Conservation (phyloP, 2,113 vertebrate genomes). For the Urocitellus parryii region DNA sequence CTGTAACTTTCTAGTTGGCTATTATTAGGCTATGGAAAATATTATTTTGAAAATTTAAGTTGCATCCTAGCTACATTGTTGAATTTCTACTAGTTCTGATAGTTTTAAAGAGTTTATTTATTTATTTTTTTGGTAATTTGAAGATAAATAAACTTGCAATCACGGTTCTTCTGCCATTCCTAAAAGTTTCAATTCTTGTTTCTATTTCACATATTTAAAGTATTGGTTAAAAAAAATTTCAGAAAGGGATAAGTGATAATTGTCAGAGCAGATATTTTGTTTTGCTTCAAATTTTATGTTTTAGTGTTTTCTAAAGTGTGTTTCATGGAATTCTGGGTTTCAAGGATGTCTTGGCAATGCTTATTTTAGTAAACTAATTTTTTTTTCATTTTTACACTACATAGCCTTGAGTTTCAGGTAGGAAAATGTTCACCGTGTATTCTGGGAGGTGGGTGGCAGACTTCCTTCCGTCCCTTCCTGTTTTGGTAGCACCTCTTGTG, state of each 20-base stretch:
- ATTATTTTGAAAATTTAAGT: conserved; percentile 41
- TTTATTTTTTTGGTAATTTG: conserved; percentile 3
- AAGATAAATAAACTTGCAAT: neutral
- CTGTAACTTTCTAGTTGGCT: neutral
- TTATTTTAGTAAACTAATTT: neutral
- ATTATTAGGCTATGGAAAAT: neutral
- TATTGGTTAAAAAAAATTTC: neutral
- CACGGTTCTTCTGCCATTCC: neutral
- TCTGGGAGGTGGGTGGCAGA: neutral
- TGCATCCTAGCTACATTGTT: neutral
- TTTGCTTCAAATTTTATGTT: neutral
- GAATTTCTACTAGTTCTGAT: neutral
- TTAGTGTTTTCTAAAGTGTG: neutral
- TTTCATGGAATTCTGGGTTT: neutral
- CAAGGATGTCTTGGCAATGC: neutral
- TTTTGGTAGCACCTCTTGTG: neutral
- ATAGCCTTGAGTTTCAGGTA: neutral
- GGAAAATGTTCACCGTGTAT: neutral
- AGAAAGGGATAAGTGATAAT: neutral
- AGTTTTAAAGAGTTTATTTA: neutral
- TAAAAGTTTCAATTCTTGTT: neutral
- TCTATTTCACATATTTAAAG: neutral
- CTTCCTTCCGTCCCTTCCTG: neutral
- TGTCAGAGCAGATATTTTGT: neutral
- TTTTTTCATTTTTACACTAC: neutral